Evolutionary conservation across 1,140 invertebrate species (phyloP), one percentile per base, ranked within the genome.

Genomic region (Sesamia nonagrioides): DNA sequence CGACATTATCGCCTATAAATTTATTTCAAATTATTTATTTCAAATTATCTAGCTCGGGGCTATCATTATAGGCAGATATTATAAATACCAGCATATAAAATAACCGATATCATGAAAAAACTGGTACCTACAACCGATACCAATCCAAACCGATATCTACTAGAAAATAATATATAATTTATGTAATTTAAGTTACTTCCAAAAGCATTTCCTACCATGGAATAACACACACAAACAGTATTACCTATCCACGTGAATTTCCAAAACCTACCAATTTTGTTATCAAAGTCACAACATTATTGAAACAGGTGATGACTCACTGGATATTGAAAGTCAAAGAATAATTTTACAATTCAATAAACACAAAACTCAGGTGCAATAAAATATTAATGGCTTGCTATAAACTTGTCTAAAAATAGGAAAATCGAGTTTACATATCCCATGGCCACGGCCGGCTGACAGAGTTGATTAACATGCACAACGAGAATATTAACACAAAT

Each of bases 371-470:
- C 0, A 40, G 37, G 60, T 42, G n/a, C n/a, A n/a, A n/a, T 27
- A 40, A 40, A 63, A 63, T 56, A 56, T 63, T 63, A 63, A 63
- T 63, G 52, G 52, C 37, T 63, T 17, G 42, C 35, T 63, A 63
- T 63, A 40, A 63, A 63, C 60, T 37, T 63, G 60, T 18, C 35
- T 63, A 63, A 63, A 63, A 63, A 63, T 63, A n/a, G n/a, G n/a
- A n/a, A n/a, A 63, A 63, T 63, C 60, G 17, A 63, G 60, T 63
- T 63, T 40, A 40, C 35, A n/a, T n/a, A 11, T 15, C 37, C 37
- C 37, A 63, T 17, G 60, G 52, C 21, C 45, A 27, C 15, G 35
- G 35, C 60, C 18, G 3, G 18, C 37, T n/a, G 37, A 17, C 60
- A 40, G 15, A 17, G 13, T 63, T 63, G n/a, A 63, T 63, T 63